Evolutionary conservation across 1,140 invertebrate species (phyloP).

Genomic region (Amphibalanus amphitrite): DNA sequence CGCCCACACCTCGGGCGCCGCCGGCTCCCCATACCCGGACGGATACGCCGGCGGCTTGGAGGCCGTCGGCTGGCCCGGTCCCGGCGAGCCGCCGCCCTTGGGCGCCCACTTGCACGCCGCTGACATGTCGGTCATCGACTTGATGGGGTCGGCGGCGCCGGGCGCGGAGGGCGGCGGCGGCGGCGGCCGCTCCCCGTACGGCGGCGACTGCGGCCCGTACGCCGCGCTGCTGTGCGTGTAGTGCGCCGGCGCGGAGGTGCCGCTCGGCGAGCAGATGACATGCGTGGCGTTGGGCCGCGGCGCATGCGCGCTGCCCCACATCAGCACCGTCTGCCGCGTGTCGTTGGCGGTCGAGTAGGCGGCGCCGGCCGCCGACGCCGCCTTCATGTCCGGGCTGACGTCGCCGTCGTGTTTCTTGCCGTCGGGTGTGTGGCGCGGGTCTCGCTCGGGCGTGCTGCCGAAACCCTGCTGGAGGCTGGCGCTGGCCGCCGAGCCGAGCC

Average conservation of each 20-base stretch:
- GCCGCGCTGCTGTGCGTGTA: constrained; percentile 9
- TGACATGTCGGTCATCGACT: constrained; percentile 33
- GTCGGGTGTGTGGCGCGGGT: constrained; percentile 3
- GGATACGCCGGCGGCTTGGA: constrained; percentile 16
- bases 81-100: constrained; percentile 21
- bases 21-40: constrained; percentile 13
- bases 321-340: constrained; percentile 24
- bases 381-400: constrained; percentile 5
- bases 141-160: constrained; percentile 31
- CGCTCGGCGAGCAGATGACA: constrained; percentile 7
- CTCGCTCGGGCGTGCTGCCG: constrained; percentile 7
- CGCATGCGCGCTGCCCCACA: constrained; percentile 22
- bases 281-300: not conserved
- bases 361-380: constrained; percentile 11
- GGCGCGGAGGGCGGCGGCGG: constrained; percentile 25
- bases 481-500: constrained; percentile 14
- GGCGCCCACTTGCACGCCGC: constrained; percentile 14
- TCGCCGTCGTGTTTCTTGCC: not conserved
- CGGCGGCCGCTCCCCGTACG: constrained; percentile 24
- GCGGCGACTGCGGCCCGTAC: constrained; percentile 28
- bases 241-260: constrained; percentile 18
- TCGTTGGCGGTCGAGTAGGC: constrained; percentile 15
- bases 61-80: constrained; percentile 9
- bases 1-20: constrained; percentile 6
- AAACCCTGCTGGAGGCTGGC: constrained; percentile 9